These are phyloP conservation scores for Salvelinus namaycush DNA, from an alignment of 2,113 vertebrate genomes.

Conservation along the genomic window DNA sequence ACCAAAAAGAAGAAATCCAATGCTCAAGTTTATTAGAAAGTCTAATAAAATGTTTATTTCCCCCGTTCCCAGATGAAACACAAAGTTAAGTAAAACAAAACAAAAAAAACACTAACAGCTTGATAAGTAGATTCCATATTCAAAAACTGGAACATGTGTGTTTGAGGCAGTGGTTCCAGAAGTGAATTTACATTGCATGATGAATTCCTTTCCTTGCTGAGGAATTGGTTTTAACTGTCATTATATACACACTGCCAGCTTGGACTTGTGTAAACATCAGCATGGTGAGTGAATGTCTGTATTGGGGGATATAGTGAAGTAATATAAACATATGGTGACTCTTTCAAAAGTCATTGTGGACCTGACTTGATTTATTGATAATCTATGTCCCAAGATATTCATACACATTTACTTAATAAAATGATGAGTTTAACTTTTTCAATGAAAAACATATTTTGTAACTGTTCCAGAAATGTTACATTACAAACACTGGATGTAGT, in stretches of 20 bases:
- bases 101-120: constrained; percentile 48
- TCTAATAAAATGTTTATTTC: constrained; percentile 71
- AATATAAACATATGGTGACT: constrained; percentile 18
- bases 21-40: constrained; percentile 71
- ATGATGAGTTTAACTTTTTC: constrained; percentile 31
- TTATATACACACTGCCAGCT: constrained; percentile 31
- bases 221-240: constrained; percentile 11
- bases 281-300: constrained; percentile 41
- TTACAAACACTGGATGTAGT: constrained; percentile 62
- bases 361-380: constrained; percentile 19
- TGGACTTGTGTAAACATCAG: constrained; percentile 45
- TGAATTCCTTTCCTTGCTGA: constrained; percentile 16
- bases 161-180: constrained; percentile 59
- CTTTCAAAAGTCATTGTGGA: constrained; percentile 10
- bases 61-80: constrained; percentile 53
- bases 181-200: constrained; percentile 60
- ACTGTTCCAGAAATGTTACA: constrained; percentile 58
- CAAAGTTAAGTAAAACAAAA: constrained; percentile 59
- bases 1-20: constrained; percentile 50
- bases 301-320: constrained; percentile 35
- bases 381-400: constrained; percentile 64
- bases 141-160: constrained; percentile 47
- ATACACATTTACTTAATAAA: constrained; percentile 49
- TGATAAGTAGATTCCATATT: constrained; percentile 69
- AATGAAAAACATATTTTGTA: constrained; percentile 36